Percentiles rank a stretch among this genome's conserved stretches.
Conservation (phyloP, 1,140 invertebrate genomes). For the Dreissena rostriformis region DNA sequence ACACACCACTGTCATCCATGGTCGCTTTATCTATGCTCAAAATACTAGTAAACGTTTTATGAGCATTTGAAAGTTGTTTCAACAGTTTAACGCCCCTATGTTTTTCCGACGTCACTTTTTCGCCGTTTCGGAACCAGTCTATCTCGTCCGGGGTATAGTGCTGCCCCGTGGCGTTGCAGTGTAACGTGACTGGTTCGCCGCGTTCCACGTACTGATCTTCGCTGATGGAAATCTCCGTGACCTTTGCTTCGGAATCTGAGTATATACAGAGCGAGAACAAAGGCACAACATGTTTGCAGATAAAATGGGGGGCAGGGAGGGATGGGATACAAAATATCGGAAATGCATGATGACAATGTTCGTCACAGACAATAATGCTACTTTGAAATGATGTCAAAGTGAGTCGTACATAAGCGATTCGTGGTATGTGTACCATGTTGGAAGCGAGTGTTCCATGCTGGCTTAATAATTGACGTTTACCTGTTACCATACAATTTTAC, state of each 20-base stretch:
- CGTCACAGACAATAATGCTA: no score
- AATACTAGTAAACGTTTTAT: slow-evolving; percentile 64
- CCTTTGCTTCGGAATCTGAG: slow-evolving; percentile 25
- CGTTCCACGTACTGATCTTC: slow-evolving; percentile 64
- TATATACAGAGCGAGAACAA: background rate
- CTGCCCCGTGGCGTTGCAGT: slow-evolving; percentile 68
- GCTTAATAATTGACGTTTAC: no score
- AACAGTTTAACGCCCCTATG: slow-evolving; percentile 56
- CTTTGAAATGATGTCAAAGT: no score
- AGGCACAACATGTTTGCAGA: no score
- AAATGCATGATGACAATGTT: no score
- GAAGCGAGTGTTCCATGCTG: no score
- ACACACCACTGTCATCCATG: slow-evolving; percentile 64
- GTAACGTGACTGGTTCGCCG: slow-evolving; percentile 62
- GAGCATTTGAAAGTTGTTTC: slow-evolving; percentile 59
- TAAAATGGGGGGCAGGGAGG: no score
- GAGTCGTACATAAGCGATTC: no score
- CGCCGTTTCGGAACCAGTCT: slow-evolving; percentile 66
- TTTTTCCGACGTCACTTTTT: slow-evolving; percentile 49
- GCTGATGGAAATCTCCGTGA: slow-evolving; percentile 68
- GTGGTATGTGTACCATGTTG: no score
- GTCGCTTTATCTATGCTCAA: slow-evolving; percentile 62
- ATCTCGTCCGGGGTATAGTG: slow-evolving; percentile 69
- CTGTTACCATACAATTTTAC: no score
- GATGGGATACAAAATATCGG: background rate